Evolutionary conservation across 2,797 vertebrate genomes (phyloP), one percentile per base, ranked within the genome.

Genomic region (Tragelaphus eurycerus): DNA sequence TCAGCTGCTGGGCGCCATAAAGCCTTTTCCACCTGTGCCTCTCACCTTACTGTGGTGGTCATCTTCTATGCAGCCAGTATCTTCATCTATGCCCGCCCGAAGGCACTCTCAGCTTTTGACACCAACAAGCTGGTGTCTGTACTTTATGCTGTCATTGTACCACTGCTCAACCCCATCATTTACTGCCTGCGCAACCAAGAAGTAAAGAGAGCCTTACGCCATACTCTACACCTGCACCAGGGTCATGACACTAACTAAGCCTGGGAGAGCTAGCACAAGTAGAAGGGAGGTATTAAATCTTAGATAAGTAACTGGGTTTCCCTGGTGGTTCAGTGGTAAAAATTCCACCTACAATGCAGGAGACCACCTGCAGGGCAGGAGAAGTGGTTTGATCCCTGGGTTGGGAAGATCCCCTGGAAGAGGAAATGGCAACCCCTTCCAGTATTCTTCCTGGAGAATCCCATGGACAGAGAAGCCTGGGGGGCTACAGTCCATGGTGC

Each of bases 81-180:
- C 67, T 98, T 98, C 71, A 98, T 98, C 84, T 98, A 98, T 27
- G 98, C 97, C 62, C 60, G 98, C 12, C 98, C 98, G 57, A 98
- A 97, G 93, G 97, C 97, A 29, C 89, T 98, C 13, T 97, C 95
- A 52, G 95, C 95, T 81, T 98, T 98, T 95, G 96, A 98, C 83
- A 98, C 95, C 6, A 98, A 98, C 88, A 98, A 98, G 86, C 38
- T 98, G n/a, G 98, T 98, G 11, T 98, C 98, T 86, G 97, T 98
- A 27, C 97, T 98, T 15, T 98, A 98, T 27, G 96, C 98, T 29
- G 96, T 98, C 82, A 97, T 98, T 50, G 97, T 98, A 59, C 98
- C 98, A 5, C 31, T 98, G 34, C 96, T 98, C n/a, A 98, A 98
- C 52, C 98, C 98, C 21, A 95, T 98, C 10, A 98, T 98, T 93